Evolutionary conservation across 2,888 invertebrate genomes (phyloP).

Genomic region (Pristionchus maxplancki): DNA sequence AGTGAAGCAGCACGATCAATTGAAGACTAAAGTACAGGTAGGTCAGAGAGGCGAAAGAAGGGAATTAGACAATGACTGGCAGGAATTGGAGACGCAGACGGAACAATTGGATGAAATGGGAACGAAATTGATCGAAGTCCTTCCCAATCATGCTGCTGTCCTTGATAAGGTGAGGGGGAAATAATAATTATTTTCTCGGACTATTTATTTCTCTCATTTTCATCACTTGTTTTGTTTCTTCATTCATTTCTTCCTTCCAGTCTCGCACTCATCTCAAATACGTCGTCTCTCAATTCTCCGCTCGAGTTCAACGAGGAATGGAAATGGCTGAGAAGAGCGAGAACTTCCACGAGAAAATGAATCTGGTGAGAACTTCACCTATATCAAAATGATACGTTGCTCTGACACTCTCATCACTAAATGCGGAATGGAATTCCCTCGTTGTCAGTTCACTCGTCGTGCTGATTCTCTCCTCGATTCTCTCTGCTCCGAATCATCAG

Average conservation of each 20-base stretch:
- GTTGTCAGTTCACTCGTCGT: constrained; percentile 76
- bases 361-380: constrained; percentile 78
- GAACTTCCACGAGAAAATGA: constrained; percentile 87
- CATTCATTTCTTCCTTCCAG: constrained; percentile 77
- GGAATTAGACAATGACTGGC: not conserved
- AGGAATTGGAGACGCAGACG: constrained; percentile 88
- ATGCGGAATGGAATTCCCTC: too few species aligned
- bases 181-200: not conserved
- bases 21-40: constrained; percentile 86
- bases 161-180: constrained; percentile 80
- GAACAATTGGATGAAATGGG: constrained; percentile 87
- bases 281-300: constrained; percentile 87
- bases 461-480: constrained; percentile 78
- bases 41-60: not conserved
- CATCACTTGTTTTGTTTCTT: not conserved
- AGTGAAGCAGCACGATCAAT: constrained; percentile 85
- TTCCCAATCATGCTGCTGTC: constrained; percentile 82
- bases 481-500: constrained; percentile 78
- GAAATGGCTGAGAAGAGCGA: constrained; percentile 86
- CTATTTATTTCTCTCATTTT: not conserved
- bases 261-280: constrained; percentile 89
- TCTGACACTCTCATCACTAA: too few species aligned
- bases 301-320: constrained; percentile 85
- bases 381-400: too few species aligned
- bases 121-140: constrained; percentile 80